Base-by-base conservation (phyloP, 2,888 invertebrate genomes). In the Rotaria macrura region DNA sequence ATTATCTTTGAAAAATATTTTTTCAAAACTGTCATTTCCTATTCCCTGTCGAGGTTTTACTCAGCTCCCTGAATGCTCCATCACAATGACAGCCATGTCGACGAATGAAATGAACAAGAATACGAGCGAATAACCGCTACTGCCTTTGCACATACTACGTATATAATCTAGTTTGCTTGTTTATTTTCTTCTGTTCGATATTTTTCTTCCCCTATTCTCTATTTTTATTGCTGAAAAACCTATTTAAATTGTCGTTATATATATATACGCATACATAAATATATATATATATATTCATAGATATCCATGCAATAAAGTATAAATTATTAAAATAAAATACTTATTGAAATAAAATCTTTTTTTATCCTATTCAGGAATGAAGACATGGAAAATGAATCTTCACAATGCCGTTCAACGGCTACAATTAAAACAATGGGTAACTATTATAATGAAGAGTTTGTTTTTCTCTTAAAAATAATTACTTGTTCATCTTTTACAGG, bases 21-120 rank as follows among this genome's bases (percentile, higher is more conserved):
- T n/a, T 34, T 4, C 20, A 34, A 65, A 65, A 65, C 17, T 38
- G 17, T 34, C 17, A 65, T 38, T 38, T 34, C 34, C 5, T 7
- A 65, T 65, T 65, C 65, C 2, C 5, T 65, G 34, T 65, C 20
- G 65, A 65, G 65, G 65, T 65, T 65, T 38, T 65, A 65, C 65
- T 65, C 65, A 65, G 34, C 34, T 65, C 14, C 65, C 65, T 65
- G 65, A 65, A 65, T 65, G 65, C 65, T 65, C 65, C 34, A 65
- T 65, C 65, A 65, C 65, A 65, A 65, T 65, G 65, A 65, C 65
- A 65, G 65, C 20, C 17, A 65, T 65, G 65, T 65, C 65, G 65
- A 65, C 65, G 65, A 65, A 65, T 65, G 65, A 65, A 38, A 65
- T 65, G 65, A 65, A 65, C 65, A 34, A 65, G 65, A 65, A 34